These are phyloP conservation scores for Helicorthomorpha holstii DNA, from an alignment of 1,140 invertebrate genomes.

Conservation along the genomic window DNA sequence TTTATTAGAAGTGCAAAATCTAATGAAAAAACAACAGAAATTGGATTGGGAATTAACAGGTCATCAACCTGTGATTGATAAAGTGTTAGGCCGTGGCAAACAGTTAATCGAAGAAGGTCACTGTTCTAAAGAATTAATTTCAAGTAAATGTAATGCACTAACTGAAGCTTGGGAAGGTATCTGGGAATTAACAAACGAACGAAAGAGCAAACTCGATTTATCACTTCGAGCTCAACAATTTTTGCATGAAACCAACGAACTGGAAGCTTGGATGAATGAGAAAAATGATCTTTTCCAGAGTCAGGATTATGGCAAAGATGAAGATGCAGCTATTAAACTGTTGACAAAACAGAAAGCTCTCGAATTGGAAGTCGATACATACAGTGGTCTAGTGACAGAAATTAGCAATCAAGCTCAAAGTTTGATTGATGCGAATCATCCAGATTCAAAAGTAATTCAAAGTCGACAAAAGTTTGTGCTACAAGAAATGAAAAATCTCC, in stretches of 20 bases:
- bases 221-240: conserved; percentile 64
- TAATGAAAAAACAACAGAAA: conserved; percentile 84
- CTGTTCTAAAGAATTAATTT: conserved; percentile 53
- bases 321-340: conserved; percentile 73
- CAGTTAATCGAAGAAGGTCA: conserved; percentile 49
- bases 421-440: conserved; percentile 47
- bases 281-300: conserved; percentile 62
- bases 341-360: conserved; percentile 82
- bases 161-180: conserved; percentile 50
- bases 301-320: conserved; percentile 68
- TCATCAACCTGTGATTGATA: conserved; percentile 62
- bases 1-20: conserved; percentile 75
- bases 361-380: conserved; percentile 83
- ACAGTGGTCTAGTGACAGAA: conserved; percentile 76
- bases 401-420: conserved; percentile 69
- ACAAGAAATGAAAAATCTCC: conserved; percentile 61
- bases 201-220: conserved; percentile 59
- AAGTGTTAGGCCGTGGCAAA: conserved; percentile 53
- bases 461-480: conserved; percentile 45
- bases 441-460: conserved; percentile 58
- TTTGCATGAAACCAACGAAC: conserved; percentile 59
- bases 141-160: conserved; percentile 35
- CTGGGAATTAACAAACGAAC: conserved; percentile 44
- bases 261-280: conserved; percentile 82
- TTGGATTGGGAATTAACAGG: conserved; percentile 67